phyloP scores from a whole-genome alignment of 2,797 vertebrate genomes.

The Distichodus sexfasciatus region DNA sequence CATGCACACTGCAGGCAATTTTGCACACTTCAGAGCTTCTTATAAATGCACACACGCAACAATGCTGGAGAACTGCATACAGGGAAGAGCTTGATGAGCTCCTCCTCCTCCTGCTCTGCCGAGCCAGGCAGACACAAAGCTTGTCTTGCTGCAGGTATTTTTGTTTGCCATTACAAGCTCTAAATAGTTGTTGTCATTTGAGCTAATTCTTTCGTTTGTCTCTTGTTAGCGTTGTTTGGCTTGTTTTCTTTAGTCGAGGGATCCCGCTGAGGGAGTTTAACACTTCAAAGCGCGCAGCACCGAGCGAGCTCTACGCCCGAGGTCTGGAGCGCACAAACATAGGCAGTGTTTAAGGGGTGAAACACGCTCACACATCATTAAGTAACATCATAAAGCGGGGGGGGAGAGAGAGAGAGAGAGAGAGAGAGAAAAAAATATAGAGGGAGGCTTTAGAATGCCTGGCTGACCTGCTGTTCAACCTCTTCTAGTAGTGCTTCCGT shows the following conservation, averaged over 20 bases:
- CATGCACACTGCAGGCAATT: background rate
- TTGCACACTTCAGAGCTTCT: background rate
- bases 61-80: too few relatives aligned
- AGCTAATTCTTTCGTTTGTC: slow-evolving; percentile 27
- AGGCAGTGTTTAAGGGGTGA: slow-evolving; percentile 32
- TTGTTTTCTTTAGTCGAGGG: slow-evolving; percentile 34
- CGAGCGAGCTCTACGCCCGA: slow-evolving; percentile 16
- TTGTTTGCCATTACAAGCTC: background rate
- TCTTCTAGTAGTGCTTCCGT: too few relatives aligned
- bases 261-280: slow-evolving; percentile 30
- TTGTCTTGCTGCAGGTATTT: background rate
- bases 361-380: slow-evolving; percentile 36
- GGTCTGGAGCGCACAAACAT: slow-evolving; percentile 34
- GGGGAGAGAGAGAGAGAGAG: background rate
- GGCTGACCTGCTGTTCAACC: too few relatives aligned
- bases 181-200: slow-evolving; percentile 4
- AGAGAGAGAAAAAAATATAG: background rate
- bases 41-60: background rate
- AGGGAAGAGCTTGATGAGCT: too few relatives aligned
- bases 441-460: too few relatives aligned
- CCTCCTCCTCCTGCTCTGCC: background rate
- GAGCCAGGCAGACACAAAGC: background rate
- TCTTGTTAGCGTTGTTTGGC: slow-evolving; percentile 29
- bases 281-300: slow-evolving; percentile 32
- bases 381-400: slow-evolving; percentile 23